Base-by-base conservation (phyloP, 2,888 invertebrate genomes). In the Mongoloraphidia duomilia region DNA sequence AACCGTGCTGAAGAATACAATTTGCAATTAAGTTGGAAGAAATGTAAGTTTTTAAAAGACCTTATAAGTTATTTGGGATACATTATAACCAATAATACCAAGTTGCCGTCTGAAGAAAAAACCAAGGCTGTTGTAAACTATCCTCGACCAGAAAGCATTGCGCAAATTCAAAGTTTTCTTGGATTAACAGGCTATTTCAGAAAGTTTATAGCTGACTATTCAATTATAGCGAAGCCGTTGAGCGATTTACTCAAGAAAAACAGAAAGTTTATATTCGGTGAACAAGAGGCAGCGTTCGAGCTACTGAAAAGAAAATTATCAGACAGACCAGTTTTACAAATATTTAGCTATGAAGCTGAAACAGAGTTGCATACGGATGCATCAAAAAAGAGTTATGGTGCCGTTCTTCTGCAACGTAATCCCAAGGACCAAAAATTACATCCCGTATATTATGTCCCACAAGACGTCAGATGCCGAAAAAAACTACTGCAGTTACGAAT, bases 131-230 rank as follows among this genome's bases (percentile, higher is more conserved):
- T 59, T 1, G 13, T 49, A 14, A 49, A 44, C 2, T 59, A 56
- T 49, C 58, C 54, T 9, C 49, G 34, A 9, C 58, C 57, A 1
- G 52, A 9, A 38, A 49, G 43, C 6, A 44, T 51, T 2, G 54
- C 55, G 37, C 39, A 55, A 8, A 44, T 58, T 2, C 54, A 55
- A 41, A 54, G 56, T 46, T 57, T 58, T 45, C 42, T 58, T 2
- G 56, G 57, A 9, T 41, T 58, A 3, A 54, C 55, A 0, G 52
- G 55, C 8, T 56, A 55, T 50, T 59, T 58, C 42, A 33, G 55
- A 8, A 57, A 57, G 14, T 60, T 57, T 43, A 47, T 58, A 8
- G 41, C 41, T 13, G 52, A 53, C 33, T 58, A 54, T 39, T 54
- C 55, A 0, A 47, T 51, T 0, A 50, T 53, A 13, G 58, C 58